Evolutionary conservation across 2,797 vertebrate species (phyloP), one percentile per base, ranked within the genome.

Genomic region (Ctenopoma kingsleyae): DNA sequence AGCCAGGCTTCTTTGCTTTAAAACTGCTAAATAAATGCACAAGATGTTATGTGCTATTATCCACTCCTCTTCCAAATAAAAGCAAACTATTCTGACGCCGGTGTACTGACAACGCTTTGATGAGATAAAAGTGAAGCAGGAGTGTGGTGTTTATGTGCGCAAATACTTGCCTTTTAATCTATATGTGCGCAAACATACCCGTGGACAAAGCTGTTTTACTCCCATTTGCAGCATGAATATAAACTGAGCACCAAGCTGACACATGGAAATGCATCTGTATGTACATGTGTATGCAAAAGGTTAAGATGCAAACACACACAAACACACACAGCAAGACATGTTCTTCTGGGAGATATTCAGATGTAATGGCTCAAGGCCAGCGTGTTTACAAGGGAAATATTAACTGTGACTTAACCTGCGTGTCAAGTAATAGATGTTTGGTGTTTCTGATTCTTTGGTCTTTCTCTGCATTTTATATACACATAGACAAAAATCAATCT

Each of bases 1-100:
- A 69, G 56, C 56, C 63, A 15, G 74, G 47, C 50, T 38, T 48
- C 19, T 50, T n/a, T 5, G 3, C 22, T 51, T 58, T 71, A 57
- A 76, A 81, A 81, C 68, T 76, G 64, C 67, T 73, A 80, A 80
- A 68, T 46, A 75, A 57, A 82, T 76, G 66, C 57, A 49, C 56
- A 75, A 78, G 67, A 80, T 41, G 53, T 66, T 50, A 23, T 27
- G 66, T 25, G 13, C 41, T 50, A 71, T 76, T 50, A 27, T 35
- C 55, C 55, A 38, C 27, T 59, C 57, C 51, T 52, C 66, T 50
- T 54, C 13, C 64, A 40, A 73, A 69, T 64, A 46, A 46, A 73
- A 76, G 55, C 52, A 58, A 71, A 69, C 56, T 66, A 49, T 69
- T 38, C 30, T 7, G 47, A 44, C 50, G 20, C 19, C 0, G 52